phyloP scores from a whole-genome alignment of 2,113 vertebrate species.

The Nymphicus hollandicus region DNA sequence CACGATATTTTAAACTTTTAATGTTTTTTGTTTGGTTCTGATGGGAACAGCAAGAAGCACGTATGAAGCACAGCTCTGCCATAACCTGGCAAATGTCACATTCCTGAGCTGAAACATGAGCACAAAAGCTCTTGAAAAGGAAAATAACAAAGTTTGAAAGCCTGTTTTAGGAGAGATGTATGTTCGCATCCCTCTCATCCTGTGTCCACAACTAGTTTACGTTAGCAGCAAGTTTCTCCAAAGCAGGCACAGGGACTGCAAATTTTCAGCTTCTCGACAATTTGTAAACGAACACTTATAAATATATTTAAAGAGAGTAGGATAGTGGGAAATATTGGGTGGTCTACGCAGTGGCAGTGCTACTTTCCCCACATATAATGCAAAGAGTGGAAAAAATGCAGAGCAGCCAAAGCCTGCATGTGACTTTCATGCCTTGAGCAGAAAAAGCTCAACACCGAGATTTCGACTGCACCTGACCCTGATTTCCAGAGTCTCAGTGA shows the following conservation, averaged over 20 bases:
- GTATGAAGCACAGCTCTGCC: accelerated
- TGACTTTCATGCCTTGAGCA: accelerated
- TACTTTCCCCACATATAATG: accelerated
- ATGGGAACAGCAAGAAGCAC: background rate
- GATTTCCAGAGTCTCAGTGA: background rate
- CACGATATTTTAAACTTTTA: background rate
- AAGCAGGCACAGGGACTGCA: background rate
- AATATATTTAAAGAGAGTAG: background rate
- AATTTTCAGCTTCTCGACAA: background rate
- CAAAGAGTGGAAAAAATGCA: accelerated
- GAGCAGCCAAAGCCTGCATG: background rate
- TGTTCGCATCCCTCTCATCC: accelerated
- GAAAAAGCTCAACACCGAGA: background rate
- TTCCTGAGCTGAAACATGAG: background rate
- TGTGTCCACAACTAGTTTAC: background rate
- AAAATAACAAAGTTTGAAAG: background rate
- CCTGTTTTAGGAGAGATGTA: background rate
- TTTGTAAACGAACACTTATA: background rate
- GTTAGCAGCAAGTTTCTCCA: background rate
- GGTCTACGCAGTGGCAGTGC: background rate
- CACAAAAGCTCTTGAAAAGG: background rate
- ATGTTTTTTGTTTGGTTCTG: background rate
- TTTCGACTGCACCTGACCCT: background rate
- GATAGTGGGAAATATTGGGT: background rate
- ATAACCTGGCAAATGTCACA: background rate